Percentiles rank a stretch among this genome's conserved stretches.
Conservation (phyloP, 2,797 vertebrate genomes). For the Morelia viridis region DNA sequence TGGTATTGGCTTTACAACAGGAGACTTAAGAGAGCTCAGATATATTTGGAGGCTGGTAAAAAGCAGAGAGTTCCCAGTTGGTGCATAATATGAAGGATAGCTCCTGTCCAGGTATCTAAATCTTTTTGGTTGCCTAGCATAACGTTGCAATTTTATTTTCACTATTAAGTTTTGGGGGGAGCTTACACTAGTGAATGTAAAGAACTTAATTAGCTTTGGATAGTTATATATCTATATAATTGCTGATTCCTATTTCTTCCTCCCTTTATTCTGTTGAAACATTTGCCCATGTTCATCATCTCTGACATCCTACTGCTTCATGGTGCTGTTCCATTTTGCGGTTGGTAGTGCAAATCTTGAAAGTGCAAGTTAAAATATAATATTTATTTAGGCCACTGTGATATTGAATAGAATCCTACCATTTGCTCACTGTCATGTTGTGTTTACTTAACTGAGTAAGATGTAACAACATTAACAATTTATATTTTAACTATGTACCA, state of each 20-base stretch:
- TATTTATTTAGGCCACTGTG: conserved; percentile 69
- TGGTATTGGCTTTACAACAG: background rate
- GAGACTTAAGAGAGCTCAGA: background rate
- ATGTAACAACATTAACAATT: conserved; percentile 68
- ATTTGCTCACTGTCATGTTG: conserved; percentile 57
- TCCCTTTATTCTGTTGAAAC: background rate
- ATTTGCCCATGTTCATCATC: background rate
- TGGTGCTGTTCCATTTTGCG: conserved; percentile 49
- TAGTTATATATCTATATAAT: conserved; percentile 7
- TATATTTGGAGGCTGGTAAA: background rate
- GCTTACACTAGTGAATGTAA: background rate
- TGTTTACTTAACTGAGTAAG: conserved; percentile 69
- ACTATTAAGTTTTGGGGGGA: background rate
- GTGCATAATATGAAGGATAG: background rate
- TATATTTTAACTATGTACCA: conserved; percentile 50
- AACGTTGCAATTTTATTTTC: background rate
- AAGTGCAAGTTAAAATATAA: conserved; percentile 54
- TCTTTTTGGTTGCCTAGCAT: background rate
- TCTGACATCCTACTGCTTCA: conserved; percentile 39
- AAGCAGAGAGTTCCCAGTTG: background rate
- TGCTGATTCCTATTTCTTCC: background rate
- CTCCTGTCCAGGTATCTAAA: background rate
- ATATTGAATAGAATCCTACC: conserved; percentile 71
- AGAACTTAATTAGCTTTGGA: background rate
- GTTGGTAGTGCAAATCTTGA: conserved; percentile 54